These are phyloP conservation scores for Lamproptera curius DNA, from an alignment of 2,888 invertebrate genomes.

Conservation along the genomic window DNA sequence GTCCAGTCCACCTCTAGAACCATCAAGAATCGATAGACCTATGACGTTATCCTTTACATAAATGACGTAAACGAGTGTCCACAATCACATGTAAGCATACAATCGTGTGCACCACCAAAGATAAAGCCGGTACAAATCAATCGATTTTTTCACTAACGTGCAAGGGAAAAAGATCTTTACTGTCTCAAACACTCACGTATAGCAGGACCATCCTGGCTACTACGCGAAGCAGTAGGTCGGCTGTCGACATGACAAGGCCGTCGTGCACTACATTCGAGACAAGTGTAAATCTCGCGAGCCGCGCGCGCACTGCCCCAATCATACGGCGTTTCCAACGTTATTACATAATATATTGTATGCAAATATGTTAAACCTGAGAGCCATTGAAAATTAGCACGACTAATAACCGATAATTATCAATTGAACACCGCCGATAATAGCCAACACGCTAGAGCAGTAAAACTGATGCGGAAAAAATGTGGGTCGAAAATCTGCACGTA, in stretches of 20 bases:
- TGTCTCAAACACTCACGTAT: slow-evolving; percentile 39
- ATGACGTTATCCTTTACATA: slow-evolving; percentile 9
- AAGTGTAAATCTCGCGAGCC: slow-evolving; percentile 36
- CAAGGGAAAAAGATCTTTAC: slow-evolving; percentile 10
- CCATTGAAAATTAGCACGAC: no score
- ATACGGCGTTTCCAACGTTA: neutral
- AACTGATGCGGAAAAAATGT: no score
- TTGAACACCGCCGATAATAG: no score
- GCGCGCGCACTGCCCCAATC: slow-evolving; percentile 28
- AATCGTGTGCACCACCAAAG: slow-evolving; percentile 9
- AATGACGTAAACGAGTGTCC: neutral
- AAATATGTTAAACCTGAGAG: no score
- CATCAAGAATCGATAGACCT: neutral
- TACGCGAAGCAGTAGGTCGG: slow-evolving; percentile 39
- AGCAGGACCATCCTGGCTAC: slow-evolving; percentile 38
- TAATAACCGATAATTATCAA: no score
- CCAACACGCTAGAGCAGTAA: no score
- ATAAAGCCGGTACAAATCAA: slow-evolving; percentile 1
- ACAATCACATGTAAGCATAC: slow-evolving; percentile 5
- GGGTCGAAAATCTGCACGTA: no score
- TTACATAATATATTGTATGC: neutral
- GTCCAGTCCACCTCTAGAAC: no score
- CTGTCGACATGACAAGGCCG: slow-evolving; percentile 48
- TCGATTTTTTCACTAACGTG: neutral
- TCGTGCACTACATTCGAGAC: slow-evolving; percentile 38